These are phyloP conservation scores for Pachycephus smyrnensis DNA, from an alignment of 2,888 invertebrate genomes.

Conservation along the genomic window DNA sequence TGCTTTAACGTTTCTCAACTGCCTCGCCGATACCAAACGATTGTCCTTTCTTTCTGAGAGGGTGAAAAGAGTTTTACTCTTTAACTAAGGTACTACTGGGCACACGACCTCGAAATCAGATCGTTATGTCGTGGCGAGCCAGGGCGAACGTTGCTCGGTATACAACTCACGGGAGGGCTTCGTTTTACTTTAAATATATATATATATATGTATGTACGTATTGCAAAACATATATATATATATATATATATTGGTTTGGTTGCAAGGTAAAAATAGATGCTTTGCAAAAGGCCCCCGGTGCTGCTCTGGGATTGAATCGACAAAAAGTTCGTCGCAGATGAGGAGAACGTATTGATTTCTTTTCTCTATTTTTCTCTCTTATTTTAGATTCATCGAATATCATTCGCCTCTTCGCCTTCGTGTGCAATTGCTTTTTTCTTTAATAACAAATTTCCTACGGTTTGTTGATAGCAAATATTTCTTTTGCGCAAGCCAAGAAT, in stretches of 20 bases:
- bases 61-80: neutral
- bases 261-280: neutral
- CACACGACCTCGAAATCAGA: neutral
- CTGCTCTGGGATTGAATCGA: neutral
- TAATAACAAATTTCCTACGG: neutral
- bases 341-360: neutral
- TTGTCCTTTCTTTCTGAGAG: neutral
- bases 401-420: neutral
- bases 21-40: neutral
- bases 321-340: neutral
- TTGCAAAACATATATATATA: neutral
- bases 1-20: neutral
- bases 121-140: neutral
- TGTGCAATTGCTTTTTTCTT: neutral
- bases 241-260: neutral
- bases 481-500: neutral
- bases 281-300: neutral
- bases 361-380: neutral
- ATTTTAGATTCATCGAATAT: neutral
- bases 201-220: too few species aligned
- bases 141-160: neutral
- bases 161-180: neutral
- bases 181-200: neutral
- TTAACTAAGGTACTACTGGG: neutral
- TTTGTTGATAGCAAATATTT: neutral